Conservation (phyloP, 1,140 invertebrate genomes). For the Bombus sylvicola region DNA sequence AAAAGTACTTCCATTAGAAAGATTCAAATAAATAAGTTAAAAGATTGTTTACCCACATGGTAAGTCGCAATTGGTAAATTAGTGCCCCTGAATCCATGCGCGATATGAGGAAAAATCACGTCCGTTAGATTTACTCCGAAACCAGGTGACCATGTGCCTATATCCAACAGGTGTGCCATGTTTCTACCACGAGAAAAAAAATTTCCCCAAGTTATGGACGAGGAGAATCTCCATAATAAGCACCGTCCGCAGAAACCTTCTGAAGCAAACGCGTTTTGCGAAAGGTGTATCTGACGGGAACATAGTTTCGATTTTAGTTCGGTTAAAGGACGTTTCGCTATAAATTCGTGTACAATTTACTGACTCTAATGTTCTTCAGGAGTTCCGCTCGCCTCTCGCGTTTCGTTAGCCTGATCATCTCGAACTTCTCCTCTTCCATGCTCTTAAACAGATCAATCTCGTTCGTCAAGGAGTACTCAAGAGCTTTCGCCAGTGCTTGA, state of each 20-base stretch:
- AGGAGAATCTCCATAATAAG: conserved; percentile 85
- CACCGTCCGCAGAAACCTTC: conserved; percentile 85
- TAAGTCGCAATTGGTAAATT: conserved; percentile 87
- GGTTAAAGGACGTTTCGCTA: neutral
- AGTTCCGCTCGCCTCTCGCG: conserved; percentile 85
- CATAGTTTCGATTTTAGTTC: neutral
- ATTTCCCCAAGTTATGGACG: conserved; percentile 88
- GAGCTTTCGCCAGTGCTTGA: conserved; percentile 84
- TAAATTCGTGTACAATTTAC: conserved; percentile 3
- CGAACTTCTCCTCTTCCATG: conserved; percentile 92
- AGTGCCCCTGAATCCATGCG: conserved; percentile 90
- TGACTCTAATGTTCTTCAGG: conserved; percentile 85
- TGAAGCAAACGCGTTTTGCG: neutral
- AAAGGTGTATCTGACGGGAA: conserved; percentile 36
- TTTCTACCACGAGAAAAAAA: conserved; percentile 67
- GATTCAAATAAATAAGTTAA: neutral
- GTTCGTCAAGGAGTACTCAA: conserved; percentile 86
- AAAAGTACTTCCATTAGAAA: neutral
- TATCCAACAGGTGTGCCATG: conserved; percentile 83
- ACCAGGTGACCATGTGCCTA: conserved; percentile 89
- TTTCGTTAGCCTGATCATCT: conserved; percentile 88
- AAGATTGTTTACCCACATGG: conserved; percentile 84
- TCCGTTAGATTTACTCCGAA: conserved; percentile 87
- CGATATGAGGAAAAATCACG: conserved; percentile 90
- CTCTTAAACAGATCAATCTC: conserved; percentile 88